Conservation (phyloP, 2,113 vertebrate genomes). For the Microcebus tavaratra region DNA sequence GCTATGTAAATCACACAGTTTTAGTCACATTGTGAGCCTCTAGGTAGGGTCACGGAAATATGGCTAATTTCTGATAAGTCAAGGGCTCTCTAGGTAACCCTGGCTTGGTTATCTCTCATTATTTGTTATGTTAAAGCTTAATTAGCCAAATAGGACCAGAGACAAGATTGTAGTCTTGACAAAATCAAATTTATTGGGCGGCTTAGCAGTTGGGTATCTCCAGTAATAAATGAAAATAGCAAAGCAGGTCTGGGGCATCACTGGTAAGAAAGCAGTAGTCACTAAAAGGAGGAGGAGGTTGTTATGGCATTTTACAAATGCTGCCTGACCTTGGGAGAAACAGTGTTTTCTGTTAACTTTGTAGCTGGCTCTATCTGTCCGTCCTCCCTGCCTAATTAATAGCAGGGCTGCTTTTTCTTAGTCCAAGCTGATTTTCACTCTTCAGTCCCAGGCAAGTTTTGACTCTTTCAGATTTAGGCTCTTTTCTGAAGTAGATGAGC, state of each 20-base stretch:
- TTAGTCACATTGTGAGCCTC: background rate
- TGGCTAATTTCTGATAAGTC: background rate
- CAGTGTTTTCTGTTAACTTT: background rate
- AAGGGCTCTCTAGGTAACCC: background rate
- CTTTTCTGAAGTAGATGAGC: background rate
- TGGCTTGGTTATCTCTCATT: background rate
- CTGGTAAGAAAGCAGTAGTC: background rate
- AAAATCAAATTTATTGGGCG: slow-evolving; percentile 36
- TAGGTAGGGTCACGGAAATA: background rate
- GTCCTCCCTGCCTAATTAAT: background rate
- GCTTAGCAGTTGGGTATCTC: background rate
- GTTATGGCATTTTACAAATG: background rate
- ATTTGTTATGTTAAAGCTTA: slow-evolving; percentile 35
- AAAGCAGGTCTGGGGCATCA: background rate
- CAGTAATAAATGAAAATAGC: slow-evolving; percentile 3
- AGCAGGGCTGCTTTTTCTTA: background rate
- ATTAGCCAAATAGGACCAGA: slow-evolving; percentile 1
- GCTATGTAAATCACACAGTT: background rate
- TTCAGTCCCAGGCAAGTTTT: background rate
- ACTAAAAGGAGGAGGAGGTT: background rate
- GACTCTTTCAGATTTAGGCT: background rate
- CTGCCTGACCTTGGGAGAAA: slow-evolving; percentile 19
- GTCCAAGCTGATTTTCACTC: background rate
- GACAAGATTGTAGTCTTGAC: background rate
- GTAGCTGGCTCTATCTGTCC: background rate